Evolutionary conservation across 2,888 invertebrate genomes (phyloP).

Genomic region (Lepidochrysops patricia): DNA sequence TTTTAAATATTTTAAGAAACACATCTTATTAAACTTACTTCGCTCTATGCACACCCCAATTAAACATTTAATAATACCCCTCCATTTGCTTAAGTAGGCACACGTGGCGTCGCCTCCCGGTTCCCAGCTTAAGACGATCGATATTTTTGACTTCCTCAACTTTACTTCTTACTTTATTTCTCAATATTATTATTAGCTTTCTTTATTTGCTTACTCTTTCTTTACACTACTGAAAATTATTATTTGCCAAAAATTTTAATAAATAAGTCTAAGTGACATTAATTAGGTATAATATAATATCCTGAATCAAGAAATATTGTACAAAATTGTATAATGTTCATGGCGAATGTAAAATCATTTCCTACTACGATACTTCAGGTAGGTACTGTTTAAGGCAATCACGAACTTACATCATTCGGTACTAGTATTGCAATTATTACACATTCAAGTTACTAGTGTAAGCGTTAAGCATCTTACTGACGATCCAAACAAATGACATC

Average conservation of each 20-base stretch:
- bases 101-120: constrained; percentile 19
- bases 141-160: not conserved
- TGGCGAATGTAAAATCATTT: constrained; percentile 9
- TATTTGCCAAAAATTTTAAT: no score
- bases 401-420: constrained; percentile 12
- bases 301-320: no score
- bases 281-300: no score
- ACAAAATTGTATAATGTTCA: not conserved
- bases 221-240: no score
- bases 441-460: not conserved
- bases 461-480: not conserved
- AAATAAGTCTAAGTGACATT: no score
- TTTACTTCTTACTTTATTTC: not conserved
- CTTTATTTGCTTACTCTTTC: no score
- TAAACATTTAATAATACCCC: constrained; percentile 14
- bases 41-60: not conserved
- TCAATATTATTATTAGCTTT: no score
- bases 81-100: constrained; percentile 21
- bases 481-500: no score
- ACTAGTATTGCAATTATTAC: constrained; percentile 1
- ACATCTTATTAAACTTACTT: not conserved
- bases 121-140: not conserved
- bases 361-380: not conserved
- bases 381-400: constrained; percentile 11
- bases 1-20: no score